Evolutionary conservation across 2,888 invertebrate species (phyloP).

Genomic region (Pherbina coryleti): DNA sequence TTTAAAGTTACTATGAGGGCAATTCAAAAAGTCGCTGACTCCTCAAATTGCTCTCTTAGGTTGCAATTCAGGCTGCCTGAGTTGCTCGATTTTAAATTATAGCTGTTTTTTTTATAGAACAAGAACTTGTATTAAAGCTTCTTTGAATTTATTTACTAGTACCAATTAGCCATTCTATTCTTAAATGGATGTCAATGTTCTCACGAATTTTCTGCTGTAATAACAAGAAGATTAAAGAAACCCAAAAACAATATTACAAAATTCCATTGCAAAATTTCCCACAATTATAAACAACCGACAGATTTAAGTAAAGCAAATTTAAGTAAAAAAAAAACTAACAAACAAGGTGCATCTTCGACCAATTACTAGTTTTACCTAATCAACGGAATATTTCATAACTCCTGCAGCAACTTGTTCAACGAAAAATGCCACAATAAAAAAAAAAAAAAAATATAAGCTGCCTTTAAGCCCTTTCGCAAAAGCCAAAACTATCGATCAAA

Average conservation of each 20-base stretch:
- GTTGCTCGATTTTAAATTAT: too few relatives aligned
- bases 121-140: too few relatives aligned
- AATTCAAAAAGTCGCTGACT: too few relatives aligned
- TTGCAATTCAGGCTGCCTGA: too few relatives aligned
- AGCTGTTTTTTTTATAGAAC: too few relatives aligned
- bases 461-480: constrained; percentile 22
- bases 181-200: constrained; percentile 30
- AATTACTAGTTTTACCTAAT: constrained; percentile 23
- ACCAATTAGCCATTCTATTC: background rate
- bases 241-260: constrained; percentile 23
- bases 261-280: constrained; percentile 37
- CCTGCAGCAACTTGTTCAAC: constrained; percentile 38
- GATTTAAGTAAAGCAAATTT: background rate
- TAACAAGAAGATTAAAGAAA: background rate
- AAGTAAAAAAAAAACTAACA: background rate
- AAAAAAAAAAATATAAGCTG: background rate
- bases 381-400: constrained; percentile 36
- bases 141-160: too few relatives aligned
- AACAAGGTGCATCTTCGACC: constrained; percentile 38
- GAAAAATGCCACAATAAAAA: constrained; percentile 9
- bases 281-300: constrained; percentile 19
- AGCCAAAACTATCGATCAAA: background rate
- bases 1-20: too few relatives aligned
- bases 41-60: too few relatives aligned
- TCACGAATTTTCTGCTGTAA: constrained; percentile 4